A percentile compares a stretch with the other conserved stretches of the same genome.
Evolutionary conservation across 2,797 vertebrate genomes (phyloP).

Genomic region (Buphagus erythrorhynchus): DNA sequence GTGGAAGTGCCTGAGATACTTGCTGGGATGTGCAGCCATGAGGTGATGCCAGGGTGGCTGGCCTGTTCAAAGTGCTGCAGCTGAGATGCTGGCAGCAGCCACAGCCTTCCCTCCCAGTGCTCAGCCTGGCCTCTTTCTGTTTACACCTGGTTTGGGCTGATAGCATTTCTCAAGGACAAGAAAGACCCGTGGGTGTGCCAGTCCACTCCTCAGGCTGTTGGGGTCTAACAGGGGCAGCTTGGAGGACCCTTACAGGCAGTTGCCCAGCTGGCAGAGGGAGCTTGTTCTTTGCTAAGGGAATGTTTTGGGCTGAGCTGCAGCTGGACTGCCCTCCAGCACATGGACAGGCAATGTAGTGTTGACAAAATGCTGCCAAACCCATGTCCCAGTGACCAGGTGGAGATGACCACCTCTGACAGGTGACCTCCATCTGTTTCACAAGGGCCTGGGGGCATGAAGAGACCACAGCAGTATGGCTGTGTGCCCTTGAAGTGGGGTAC

Average conservation of each 20-base stretch:
- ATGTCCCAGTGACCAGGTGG: fast-evolving
- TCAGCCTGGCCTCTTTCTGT: not conserved
- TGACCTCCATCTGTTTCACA: fast-evolving
- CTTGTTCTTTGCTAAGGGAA: not conserved
- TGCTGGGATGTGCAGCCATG: fast-evolving
- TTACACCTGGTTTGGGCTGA: not conserved
- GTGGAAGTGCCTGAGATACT: fast-evolving
- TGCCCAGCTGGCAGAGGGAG: not conserved
- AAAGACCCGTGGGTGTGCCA: not conserved
- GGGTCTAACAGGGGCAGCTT: not conserved
- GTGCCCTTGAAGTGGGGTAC: not conserved
- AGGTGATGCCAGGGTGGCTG: not conserved
- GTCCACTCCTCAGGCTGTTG: not conserved
- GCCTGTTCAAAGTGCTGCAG: not conserved
- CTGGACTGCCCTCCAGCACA: not conserved
- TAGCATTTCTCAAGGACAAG: not conserved
- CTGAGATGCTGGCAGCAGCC: not conserved
- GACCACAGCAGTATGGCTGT: not conserved
- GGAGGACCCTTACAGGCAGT: not conserved
- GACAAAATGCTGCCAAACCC: not conserved
- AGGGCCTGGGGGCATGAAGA: not conserved
- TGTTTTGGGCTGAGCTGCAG: not conserved
- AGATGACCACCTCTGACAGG: not conserved
- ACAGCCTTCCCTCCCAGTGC: fast-evolving
- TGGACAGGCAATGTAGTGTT: not conserved